phyloP scores from a whole-genome alignment of 64 coral and sea anemone genomes.

The Cladopsammia gracilis region DNA sequence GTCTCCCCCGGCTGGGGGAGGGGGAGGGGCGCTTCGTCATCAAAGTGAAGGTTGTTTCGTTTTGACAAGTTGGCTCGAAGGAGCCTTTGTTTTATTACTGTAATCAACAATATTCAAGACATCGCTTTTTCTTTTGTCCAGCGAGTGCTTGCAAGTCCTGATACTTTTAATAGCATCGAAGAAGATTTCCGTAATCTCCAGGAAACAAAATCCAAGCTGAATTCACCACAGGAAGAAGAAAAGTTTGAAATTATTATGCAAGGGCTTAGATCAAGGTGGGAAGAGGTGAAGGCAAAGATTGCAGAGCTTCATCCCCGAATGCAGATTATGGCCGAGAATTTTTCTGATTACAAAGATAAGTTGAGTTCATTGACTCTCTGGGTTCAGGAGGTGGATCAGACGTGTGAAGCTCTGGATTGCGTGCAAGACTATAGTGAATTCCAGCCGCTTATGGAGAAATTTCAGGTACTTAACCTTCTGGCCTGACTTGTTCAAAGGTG shows the following conservation, averaged over 20 bases:
- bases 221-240: conserved; percentile 33
- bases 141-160: conserved; percentile 32
- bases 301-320: conserved; percentile 49
- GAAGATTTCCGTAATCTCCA: conserved; percentile 63
- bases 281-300: conserved; percentile 37
- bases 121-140: neutral
- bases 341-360: conserved; percentile 66
- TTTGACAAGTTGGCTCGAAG: no score
- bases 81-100: no score
- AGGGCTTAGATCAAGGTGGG: conserved; percentile 41
- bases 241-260: conserved; percentile 51
- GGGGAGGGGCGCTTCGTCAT: no score
- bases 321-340: conserved; percentile 61
- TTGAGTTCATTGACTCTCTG: conserved; percentile 43
- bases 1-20: no score
- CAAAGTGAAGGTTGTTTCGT: no score
- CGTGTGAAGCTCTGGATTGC: conserved; percentile 41
- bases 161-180: conserved; percentile 41
- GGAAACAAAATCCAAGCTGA: conserved; percentile 52
- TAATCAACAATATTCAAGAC: neutral
- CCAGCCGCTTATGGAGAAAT: conserved; percentile 70
- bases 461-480: conserved; percentile 65
- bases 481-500: no score
- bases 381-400: conserved; percentile 48
- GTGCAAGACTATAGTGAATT: conserved; percentile 80